These are phyloP conservation scores for Callionymus lyra DNA, from an alignment of 2,113 vertebrate species.

Conservation along the genomic window DNA sequence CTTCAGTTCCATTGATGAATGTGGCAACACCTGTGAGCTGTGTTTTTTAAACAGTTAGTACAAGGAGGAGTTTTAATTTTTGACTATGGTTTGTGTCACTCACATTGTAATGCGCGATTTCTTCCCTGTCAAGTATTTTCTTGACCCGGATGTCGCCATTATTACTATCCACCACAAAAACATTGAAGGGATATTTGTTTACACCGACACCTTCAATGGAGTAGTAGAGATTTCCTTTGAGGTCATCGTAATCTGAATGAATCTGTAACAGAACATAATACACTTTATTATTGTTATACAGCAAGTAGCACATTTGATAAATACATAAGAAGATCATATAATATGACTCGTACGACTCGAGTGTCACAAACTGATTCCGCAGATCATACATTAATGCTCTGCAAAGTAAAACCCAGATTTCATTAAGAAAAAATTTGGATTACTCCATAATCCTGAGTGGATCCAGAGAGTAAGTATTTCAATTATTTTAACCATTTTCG, in stretches of 20 bases:
- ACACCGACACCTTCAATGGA: conserved; percentile 73
- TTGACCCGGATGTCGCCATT: conserved; percentile 78
- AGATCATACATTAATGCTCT: too few species aligned
- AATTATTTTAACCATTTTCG: too few species aligned
- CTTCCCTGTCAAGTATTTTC: conserved; percentile 75
- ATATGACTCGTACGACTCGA: too few species aligned
- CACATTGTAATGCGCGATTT: conserved; percentile 44
- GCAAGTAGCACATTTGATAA: background rate
- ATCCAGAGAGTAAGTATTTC: too few species aligned
- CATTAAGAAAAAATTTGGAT: too few species aligned
- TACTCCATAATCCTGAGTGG: too few species aligned
- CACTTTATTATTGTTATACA: too few species aligned
- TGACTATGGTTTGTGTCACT: conserved; percentile 21
- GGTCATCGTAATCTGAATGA: conserved; percentile 69
- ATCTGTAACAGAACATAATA: conserved; percentile 65
- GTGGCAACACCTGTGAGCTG: conserved; percentile 56
- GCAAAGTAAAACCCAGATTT: too few species aligned
- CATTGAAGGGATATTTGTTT: conserved; percentile 61
- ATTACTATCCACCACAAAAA: conserved; percentile 73
- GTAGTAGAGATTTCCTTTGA: conserved; percentile 59
- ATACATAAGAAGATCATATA: too few species aligned
- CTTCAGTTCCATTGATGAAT: accelerated
- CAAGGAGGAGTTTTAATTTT: background rate
- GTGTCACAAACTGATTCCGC: too few species aligned
- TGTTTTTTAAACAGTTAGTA: background rate